Evolutionary conservation across 2,113 vertebrate species (phyloP).

Genomic region (Plestiodon gilberti): DNA sequence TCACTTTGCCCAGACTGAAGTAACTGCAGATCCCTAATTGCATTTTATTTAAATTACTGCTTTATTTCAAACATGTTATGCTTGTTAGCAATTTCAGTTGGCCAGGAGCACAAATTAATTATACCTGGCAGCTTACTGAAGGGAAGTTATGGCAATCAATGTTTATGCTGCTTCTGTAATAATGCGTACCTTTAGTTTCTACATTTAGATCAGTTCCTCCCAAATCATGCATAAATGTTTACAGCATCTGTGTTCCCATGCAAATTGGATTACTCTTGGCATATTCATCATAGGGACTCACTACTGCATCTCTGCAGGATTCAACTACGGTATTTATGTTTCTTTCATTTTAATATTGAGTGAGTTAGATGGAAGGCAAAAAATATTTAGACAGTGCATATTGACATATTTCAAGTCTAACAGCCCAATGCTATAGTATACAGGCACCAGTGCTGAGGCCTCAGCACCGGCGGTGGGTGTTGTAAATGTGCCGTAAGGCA

Average conservation of each 20-base stretch:
- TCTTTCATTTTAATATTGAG: slow-evolving; percentile 28
- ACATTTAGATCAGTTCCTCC: slow-evolving; percentile 51
- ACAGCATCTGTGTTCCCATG: slow-evolving; percentile 58
- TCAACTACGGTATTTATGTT: slow-evolving; percentile 54
- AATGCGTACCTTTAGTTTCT: slow-evolving; percentile 52
- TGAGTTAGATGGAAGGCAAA: slow-evolving; percentile 33
- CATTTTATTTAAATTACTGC: slow-evolving; percentile 69
- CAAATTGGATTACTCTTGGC: slow-evolving; percentile 70
- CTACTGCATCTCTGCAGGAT: slow-evolving; percentile 46
- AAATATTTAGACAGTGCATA: not conserved
- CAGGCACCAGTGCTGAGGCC: no score
- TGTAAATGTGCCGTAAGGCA: no score
- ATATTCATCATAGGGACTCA: slow-evolving; percentile 59
- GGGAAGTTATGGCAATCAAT: slow-evolving; percentile 53
- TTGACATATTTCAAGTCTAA: not conserved
- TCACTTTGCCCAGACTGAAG: slow-evolving; percentile 69
- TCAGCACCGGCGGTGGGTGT: no score
- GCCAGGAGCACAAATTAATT: slow-evolving; percentile 69
- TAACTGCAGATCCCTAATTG: slow-evolving; percentile 62
- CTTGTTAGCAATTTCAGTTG: slow-evolving; percentile 70
- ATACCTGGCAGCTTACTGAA: slow-evolving; percentile 59
- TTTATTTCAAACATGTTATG: slow-evolving; percentile 71
- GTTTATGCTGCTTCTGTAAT: slow-evolving; percentile 40
- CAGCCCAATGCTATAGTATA: not conserved
- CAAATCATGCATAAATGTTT: slow-evolving; percentile 65